Base-by-base conservation (phyloP, 2,888 invertebrate species). In the Steinernema hermaphroditum region DNA sequence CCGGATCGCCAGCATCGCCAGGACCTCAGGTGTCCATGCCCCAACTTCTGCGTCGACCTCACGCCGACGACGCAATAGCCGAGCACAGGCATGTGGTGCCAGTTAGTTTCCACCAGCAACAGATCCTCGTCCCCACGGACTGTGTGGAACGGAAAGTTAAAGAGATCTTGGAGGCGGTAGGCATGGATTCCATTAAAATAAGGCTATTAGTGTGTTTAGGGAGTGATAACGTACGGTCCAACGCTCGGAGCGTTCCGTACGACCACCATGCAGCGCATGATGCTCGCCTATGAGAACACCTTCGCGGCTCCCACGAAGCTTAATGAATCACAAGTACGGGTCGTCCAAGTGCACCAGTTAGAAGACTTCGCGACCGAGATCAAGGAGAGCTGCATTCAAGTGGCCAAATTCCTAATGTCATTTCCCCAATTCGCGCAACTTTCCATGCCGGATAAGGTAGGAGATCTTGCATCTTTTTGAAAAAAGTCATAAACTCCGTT, bases 241-340 rank as follows among this genome's bases (percentile, higher is more conserved):
- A 62, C 12, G 6, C 62, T 62, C 32, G 62, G 62, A 29, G 62
- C 62, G 6, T 62, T 62, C 62, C 62, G 62, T n/a, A 62, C n/a
- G 32, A 62, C 62, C 29, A 62, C 62, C 4, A 62, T 62, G 62
- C 62, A 62, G 16, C 62, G 62, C 2, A 62, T 62, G 32, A 2
- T 32, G 12, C 62, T 62, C 32, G 62, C 62, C 62, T 62, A 32
- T 32, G 62, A 62, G 32, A 16, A 62, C 34, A 29, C 27, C 32
- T 62, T 62, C 32, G 6, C 62, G 6, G 62, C 24, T 4, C 32
- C 29, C 12, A 29, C 29, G 1, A 4, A n/a, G 16, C 16, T 62
- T 2, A 2, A 29, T 16, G 2, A 4, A 2, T 1, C 29, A 6
- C 32, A 62, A 12, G 62, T 62, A 14, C 9, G 32, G 32, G 62